Conservation (phyloP, 1,140 invertebrate species). For the Drosophila melanica region DNA sequence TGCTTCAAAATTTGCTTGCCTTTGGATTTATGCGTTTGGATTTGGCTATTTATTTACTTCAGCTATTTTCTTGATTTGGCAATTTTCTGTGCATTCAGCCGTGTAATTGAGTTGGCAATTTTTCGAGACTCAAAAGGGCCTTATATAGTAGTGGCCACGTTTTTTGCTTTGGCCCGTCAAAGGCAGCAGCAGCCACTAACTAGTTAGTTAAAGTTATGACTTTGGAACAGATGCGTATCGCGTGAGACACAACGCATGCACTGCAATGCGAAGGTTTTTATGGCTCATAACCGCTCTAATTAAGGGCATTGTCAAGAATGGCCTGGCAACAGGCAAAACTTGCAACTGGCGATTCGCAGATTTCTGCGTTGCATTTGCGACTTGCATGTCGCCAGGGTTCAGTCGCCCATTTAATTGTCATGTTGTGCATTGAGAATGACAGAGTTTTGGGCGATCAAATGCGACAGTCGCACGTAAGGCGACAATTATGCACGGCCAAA, state of each 20-base stretch:
- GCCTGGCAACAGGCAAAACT: constrained; percentile 11
- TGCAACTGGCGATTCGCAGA: constrained; percentile 27
- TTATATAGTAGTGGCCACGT: constrained; percentile 3
- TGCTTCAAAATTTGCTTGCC: constrained; percentile 47
- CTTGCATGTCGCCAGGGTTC: constrained; percentile 75
- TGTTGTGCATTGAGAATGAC: constrained; percentile 56
- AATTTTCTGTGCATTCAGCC: constrained; percentile 65
- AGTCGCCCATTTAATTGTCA: constrained; percentile 77
- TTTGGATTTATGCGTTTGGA: constrained; percentile 63
- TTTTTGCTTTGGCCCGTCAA: constrained; percentile 15
- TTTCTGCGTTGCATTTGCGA: constrained; percentile 43
- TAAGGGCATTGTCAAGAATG: constrained; percentile 73
- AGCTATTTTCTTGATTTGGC: constrained; percentile 50
- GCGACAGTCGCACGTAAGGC: constrained; percentile 64
- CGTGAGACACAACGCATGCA: constrained; percentile 51
- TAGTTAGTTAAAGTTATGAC: constrained; percentile 25
- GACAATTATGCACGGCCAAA: constrained; percentile 59
- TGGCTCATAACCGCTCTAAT: constrained; percentile 77
- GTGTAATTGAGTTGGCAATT: constrained; percentile 74
- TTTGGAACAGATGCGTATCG: constrained; percentile 57
- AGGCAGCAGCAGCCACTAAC: constrained; percentile 7
- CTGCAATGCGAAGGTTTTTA: constrained; percentile 50
- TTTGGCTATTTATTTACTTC: constrained; percentile 71
- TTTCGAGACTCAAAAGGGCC: constrained; percentile 15
- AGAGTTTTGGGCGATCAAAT: constrained; percentile 64